Percentiles rank a stretch among this genome's conserved stretches.
phyloP scores from a whole-genome alignment of 2,113 vertebrate genomes.

The Pseudolaguvia tuberculata region DNA sequence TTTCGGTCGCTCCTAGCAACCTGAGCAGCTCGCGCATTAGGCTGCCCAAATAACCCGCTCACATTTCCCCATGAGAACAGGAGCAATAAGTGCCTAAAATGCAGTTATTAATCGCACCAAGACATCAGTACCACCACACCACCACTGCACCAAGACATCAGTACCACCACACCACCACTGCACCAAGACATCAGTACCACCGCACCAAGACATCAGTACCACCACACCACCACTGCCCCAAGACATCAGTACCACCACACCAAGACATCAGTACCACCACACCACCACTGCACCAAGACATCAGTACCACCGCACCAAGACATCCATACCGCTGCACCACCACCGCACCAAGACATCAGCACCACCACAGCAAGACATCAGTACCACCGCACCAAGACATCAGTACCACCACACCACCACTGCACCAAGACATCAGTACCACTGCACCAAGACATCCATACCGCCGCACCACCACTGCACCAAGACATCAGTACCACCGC shows the following conservation, averaged over 20 bases:
- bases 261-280: neutral
- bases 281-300: no score
- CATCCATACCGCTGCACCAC: constrained; percentile 18
- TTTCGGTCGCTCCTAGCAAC: constrained; percentile 70
- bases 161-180: neutral
- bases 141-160: no score
- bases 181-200: neutral
- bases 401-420: constrained; percentile 20
- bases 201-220: neutral
- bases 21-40: constrained; percentile 47
- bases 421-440: constrained; percentile 25
- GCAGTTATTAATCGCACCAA: constrained; percentile 32
- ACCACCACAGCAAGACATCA: no score
- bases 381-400: constrained; percentile 29
- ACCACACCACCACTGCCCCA: no score
- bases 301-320: constrained; percentile 1
- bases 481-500: constrained; percentile 26
- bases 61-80: constrained; percentile 39
- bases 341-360: constrained; percentile 26
- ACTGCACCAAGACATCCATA: constrained; percentile 25
- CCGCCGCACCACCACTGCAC: no score
- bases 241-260: neutral
- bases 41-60: constrained; percentile 43
- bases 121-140: constrained; percentile 24
- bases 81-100: constrained; percentile 42